Percentiles rank a stretch among this genome's conserved stretches.
phyloP scores from a whole-genome alignment of 2,888 invertebrate genomes.

The Atrina japonica region DNA sequence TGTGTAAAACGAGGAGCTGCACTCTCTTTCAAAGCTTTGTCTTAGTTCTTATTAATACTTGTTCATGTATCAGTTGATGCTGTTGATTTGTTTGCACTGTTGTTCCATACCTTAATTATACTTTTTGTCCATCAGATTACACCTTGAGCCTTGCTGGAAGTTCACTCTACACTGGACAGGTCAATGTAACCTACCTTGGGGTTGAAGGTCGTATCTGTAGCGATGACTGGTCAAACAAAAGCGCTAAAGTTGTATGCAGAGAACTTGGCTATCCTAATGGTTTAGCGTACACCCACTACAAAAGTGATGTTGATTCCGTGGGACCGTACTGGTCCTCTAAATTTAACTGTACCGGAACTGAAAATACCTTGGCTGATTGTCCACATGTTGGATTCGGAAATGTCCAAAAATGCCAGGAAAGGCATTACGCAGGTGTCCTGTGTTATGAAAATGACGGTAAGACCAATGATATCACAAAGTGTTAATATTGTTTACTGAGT shows the following conservation, averaged over 20 bases:
- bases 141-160: slow-evolving; percentile 57
- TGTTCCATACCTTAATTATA: too few relatives aligned
- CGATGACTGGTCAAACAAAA: slow-evolving; percentile 67
- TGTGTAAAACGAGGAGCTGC: too few relatives aligned
- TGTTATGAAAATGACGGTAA: slow-evolving; percentile 67
- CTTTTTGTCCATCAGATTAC: slow-evolving; percentile 49
- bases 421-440: slow-evolving; percentile 67
- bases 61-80: too few relatives aligned
- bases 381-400: slow-evolving; percentile 62
- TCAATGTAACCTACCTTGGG: slow-evolving; percentile 62
- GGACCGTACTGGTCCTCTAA: slow-evolving; percentile 84
- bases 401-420: slow-evolving; percentile 59
- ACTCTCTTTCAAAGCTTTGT: too few relatives aligned
- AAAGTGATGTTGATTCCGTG: slow-evolving; percentile 57
- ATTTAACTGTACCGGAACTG: slow-evolving; percentile 64
- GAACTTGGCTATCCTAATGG: slow-evolving; percentile 69
- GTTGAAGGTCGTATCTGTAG: slow-evolving; percentile 69
- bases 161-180: slow-evolving; percentile 65
- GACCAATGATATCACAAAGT: too few relatives aligned
- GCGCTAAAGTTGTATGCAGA: slow-evolving; percentile 67
- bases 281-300: slow-evolving; percentile 70
- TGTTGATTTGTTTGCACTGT: too few relatives aligned
- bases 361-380: slow-evolving; percentile 58
- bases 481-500: too few relatives aligned
- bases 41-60: too few relatives aligned